Percentiles rank a stretch among this genome's conserved stretches.
These are phyloP conservation scores for Volucella inanis DNA, from an alignment of 2,888 invertebrate genomes.

Conservation along the genomic window DNA sequence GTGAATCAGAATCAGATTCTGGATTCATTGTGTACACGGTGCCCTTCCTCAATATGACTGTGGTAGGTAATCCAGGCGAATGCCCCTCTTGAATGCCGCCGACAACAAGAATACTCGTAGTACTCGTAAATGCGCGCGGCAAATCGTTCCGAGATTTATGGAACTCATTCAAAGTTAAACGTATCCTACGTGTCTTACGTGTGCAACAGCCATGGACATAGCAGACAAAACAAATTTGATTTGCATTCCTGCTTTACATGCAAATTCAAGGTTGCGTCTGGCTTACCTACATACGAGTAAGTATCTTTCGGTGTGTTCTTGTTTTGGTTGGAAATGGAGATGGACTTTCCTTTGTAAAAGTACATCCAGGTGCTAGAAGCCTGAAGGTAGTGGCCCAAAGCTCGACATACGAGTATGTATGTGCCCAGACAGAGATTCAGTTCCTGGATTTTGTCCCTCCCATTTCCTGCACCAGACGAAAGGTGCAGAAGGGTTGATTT, in stretches of 20 bases:
- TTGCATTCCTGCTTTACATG: slow-evolving; percentile 37
- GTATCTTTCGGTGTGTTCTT: too few species aligned
- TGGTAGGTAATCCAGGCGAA: slow-evolving; percentile 29
- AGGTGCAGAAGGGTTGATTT: slow-evolving; percentile 7
- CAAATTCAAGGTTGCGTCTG: slow-evolving; percentile 46
- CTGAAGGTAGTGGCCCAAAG: background rate
- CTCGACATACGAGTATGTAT: too few species aligned
- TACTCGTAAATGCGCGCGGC: slow-evolving; percentile 7
- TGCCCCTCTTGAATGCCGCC: slow-evolving; percentile 46
- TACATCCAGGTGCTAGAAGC: slow-evolving; percentile 38
- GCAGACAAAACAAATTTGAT: background rate
- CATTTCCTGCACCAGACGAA: slow-evolving; percentile 59
- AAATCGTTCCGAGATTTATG: slow-evolving; percentile 67
- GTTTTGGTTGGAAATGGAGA: too few species aligned
- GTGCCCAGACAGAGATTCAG: slow-evolving; percentile 46
- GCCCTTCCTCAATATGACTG: too few species aligned
- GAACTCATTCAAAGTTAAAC: slow-evolving; percentile 66
- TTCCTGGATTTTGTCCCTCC: slow-evolving; percentile 59
- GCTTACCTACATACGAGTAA: background rate
- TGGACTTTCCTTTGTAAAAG: background rate
- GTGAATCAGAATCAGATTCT: background rate
- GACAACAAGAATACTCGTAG: slow-evolving; percentile 1
- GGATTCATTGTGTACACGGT: slow-evolving; percentile 34
- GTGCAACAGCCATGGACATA: background rate
- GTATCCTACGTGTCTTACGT: slow-evolving; percentile 45